These are phyloP conservation scores for Lepidonotus clava DNA, from an alignment of 2,888 invertebrate species.

Conservation along the genomic window DNA sequence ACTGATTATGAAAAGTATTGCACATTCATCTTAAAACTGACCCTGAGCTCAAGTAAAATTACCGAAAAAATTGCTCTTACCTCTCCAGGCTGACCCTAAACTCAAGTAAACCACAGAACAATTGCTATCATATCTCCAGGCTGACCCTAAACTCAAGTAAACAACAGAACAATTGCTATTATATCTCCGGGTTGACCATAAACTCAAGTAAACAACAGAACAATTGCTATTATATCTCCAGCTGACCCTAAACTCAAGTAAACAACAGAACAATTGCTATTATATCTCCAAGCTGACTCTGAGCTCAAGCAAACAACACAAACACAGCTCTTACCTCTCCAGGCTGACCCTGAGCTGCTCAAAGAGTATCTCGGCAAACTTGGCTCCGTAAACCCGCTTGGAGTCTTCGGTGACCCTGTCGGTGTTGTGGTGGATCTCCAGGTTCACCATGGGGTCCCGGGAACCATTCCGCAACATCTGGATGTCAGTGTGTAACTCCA, in stretches of 20 bases:
- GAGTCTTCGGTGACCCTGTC: slow-evolving; percentile 52
- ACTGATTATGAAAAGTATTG: too few relatives aligned
- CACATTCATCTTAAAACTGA: too few relatives aligned
- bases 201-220: neutral
- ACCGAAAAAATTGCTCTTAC: too few relatives aligned
- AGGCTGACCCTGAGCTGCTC: slow-evolving; percentile 34
- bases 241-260: neutral
- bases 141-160: neutral
- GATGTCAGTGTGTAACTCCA: slow-evolving; percentile 40
- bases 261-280: neutral
- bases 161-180: neutral
- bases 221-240: neutral
- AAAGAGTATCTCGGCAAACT: slow-evolving; percentile 40
- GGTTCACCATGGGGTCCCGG: slow-evolving; percentile 27
- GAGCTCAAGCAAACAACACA: too few relatives aligned
- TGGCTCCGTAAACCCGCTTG: slow-evolving; percentile 16
- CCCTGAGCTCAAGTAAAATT: too few relatives aligned
- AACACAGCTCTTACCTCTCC: slow-evolving; percentile 35
- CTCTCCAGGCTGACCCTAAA: too few relatives aligned
- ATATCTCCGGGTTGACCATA: neutral
- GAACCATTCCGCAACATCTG: slow-evolving; percentile 47
- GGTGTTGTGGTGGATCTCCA: slow-evolving; percentile 53
- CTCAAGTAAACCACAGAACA: too few relatives aligned
- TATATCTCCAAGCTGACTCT: slow-evolving; percentile 47
- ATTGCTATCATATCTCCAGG: too few relatives aligned